These are phyloP conservation scores for Morinoia aosen DNA, from an alignment of 2,888 invertebrate species.

Conservation along the genomic window DNA sequence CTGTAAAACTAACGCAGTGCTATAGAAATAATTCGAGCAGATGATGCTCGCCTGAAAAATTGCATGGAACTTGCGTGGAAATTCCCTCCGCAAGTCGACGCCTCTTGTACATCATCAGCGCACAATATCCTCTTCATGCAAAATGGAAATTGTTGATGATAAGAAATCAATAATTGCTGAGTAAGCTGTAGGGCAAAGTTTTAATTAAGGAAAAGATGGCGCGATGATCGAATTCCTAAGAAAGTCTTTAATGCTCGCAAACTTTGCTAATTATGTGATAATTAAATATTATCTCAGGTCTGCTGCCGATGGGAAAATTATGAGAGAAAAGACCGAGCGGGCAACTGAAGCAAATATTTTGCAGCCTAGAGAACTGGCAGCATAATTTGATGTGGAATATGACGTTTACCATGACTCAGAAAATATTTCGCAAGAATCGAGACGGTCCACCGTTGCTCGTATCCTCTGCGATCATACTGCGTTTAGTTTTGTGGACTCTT, in stretches of 20 bases:
- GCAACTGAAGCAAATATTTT: not conserved
- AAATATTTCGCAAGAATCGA: too few species aligned
- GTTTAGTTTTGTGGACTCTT: not conserved
- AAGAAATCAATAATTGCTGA: not conserved
- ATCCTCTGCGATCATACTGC: not conserved
- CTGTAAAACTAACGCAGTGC: not conserved
- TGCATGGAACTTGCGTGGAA: not conserved
- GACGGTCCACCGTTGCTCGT: too few species aligned
- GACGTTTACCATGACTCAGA: not conserved
- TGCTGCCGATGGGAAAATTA: not conserved
- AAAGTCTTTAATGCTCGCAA: not conserved
- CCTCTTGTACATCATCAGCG: not conserved
- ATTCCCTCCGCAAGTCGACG: not conserved
- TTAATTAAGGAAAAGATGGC: conserved; percentile 1
- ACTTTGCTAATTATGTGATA: conserved; percentile 1
- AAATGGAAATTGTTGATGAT: not conserved
- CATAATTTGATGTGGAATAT: not conserved
- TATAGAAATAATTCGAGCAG: not conserved
- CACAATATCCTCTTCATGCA: not conserved
- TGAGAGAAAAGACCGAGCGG: not conserved
- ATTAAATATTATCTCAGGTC: not conserved
- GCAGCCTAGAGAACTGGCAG: not conserved
- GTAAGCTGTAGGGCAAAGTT: not conserved
- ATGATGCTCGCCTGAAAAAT: not conserved
- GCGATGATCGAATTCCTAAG: not conserved